phyloP scores from a whole-genome alignment of 2,797 vertebrate species.

The Rhinogobio ventralis region DNA sequence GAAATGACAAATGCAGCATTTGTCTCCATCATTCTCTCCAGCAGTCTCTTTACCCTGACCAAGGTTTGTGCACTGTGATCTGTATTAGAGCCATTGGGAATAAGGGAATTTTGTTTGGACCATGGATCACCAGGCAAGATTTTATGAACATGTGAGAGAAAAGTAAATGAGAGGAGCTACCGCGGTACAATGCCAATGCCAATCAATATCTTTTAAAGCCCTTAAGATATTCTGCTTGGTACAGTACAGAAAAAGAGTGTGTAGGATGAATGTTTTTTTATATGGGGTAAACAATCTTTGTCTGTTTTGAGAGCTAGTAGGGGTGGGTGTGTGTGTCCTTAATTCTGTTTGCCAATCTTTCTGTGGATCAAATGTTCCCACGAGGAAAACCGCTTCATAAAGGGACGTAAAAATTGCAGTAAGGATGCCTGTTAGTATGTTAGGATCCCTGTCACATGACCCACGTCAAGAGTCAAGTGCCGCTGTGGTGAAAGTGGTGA shows the following conservation, averaged over 20 bases:
- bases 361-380: neutral
- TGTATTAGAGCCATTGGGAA: constrained; percentile 42
- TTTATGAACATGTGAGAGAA: constrained; percentile 42
- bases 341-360: neutral
- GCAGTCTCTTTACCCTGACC: neutral
- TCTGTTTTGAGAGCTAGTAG: neutral
- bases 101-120: constrained; percentile 43
- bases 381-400: neutral
- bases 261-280: constrained; percentile 14
- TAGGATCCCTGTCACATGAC: neutral
- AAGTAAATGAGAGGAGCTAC: constrained; percentile 32
- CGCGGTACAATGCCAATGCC: neutral
- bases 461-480: neutral
- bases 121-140: constrained; percentile 37
- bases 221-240: neutral
- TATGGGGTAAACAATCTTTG: neutral
- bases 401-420: neutral
- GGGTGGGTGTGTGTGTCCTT: neutral
- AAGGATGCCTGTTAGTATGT: neutral
- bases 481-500: neutral
- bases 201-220: constrained; percentile 33
- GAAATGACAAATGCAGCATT: neutral
- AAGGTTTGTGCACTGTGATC: constrained; percentile 24
- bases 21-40: neutral
- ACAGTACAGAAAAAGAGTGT: neutral